These are phyloP conservation scores for Rugalucina vietnamica DNA, from an alignment of 2,888 invertebrate species.

Conservation along the genomic window DNA sequence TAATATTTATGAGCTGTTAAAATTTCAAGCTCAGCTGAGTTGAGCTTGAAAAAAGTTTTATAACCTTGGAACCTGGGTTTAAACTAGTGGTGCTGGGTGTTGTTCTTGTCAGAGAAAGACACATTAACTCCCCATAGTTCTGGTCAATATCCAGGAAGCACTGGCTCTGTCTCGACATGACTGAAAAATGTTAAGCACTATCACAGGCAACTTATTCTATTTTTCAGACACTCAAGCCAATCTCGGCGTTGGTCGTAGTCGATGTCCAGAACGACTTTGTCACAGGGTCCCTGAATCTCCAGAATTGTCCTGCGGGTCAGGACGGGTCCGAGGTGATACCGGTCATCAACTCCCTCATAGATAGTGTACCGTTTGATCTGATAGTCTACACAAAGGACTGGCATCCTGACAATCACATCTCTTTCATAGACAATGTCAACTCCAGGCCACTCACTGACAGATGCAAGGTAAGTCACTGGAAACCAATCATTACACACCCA, in stretches of 20 bases:
- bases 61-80: no score
- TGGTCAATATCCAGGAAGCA: no score
- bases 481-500: no score
- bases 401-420: conserved; percentile 98
- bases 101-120: no score
- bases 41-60: no score
- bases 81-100: no score
- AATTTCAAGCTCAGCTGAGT: no score
- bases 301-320: conserved; percentile 93
- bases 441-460: conserved; percentile 64
- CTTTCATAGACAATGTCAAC: conserved; percentile 95
- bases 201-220: neutral
- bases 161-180: no score
- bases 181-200: neutral
- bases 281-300: conserved; percentile 95
- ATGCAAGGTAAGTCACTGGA: conserved; percentile 62
- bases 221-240: conserved; percentile 77
- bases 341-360: conserved; percentile 91
- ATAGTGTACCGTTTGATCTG: conserved; percentile 88
- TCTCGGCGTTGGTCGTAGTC: conserved; percentile 92
- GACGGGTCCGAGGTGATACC: conserved; percentile 89
- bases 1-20: no score
- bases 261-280: conserved; percentile 99
- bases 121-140: no score
- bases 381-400: conserved; percentile 98